phyloP scores from a whole-genome alignment of 2,113 vertebrate genomes.

The Genyomyrus donnyi region DNA sequence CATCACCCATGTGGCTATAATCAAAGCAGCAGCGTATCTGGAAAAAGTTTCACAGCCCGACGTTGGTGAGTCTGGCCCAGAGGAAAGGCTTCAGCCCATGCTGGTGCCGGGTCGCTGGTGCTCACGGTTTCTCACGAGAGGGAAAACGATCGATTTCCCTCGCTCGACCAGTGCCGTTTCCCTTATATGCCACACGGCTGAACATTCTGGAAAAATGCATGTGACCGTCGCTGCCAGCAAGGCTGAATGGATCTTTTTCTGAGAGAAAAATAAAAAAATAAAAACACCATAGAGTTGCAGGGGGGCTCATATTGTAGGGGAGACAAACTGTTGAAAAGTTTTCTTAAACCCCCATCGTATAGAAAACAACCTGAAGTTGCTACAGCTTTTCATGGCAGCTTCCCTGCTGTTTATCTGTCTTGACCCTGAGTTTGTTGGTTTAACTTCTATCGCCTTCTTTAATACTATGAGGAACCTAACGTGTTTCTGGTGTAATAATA shows the following conservation, averaged over 20 bases:
- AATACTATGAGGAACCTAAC: background rate
- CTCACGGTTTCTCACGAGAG: background rate
- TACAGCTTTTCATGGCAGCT: background rate
- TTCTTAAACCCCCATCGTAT: background rate
- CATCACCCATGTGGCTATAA: background rate
- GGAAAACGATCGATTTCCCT: background rate
- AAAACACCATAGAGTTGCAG: background rate
- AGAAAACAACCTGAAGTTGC: background rate
- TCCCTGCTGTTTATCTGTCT: background rate
- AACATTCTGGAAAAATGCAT: background rate
- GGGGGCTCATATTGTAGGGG: background rate
- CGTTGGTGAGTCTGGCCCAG: background rate
- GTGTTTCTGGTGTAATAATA: background rate
- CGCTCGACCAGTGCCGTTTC: background rate
- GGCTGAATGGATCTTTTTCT: background rate
- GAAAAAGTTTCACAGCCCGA: background rate
- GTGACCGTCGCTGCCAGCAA: background rate
- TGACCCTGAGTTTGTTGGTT: background rate
- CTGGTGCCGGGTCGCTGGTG: background rate
- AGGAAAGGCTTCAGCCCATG: background rate
- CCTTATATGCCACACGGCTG: background rate
- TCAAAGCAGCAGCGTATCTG: background rate
- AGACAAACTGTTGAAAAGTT: background rate
- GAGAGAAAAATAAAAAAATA: background rate
- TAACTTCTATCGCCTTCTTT: background rate